These are phyloP conservation scores for Patagioenas fasciata DNA, from an alignment of 2,113 vertebrate genomes.

Conservation along the genomic window DNA sequence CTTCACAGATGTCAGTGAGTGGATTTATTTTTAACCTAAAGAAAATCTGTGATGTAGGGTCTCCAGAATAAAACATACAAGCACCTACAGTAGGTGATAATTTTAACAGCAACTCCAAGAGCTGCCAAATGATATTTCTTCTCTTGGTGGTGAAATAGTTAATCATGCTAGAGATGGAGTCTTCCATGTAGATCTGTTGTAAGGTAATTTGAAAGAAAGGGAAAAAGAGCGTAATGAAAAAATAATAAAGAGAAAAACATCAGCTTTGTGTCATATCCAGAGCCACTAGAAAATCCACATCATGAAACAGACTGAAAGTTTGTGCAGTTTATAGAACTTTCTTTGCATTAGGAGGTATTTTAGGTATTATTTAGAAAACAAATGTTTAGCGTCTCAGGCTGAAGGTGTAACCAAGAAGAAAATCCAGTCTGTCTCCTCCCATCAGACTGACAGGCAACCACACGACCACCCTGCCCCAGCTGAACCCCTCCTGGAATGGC, in stretches of 20 bases:
- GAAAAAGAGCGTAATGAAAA: neutral
- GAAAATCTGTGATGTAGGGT: neutral
- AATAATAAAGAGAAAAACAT: neutral
- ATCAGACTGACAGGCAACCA: neutral
- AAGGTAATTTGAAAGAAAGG: neutral
- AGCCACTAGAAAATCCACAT: neutral
- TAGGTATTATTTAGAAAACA: neutral
- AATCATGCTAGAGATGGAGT: neutral
- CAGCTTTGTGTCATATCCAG: neutral
- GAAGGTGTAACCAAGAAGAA: neutral
- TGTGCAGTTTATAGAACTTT: neutral
- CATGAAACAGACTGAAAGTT: neutral
- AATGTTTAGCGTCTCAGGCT: neutral
- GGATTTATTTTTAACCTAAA: neutral
- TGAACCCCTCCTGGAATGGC: neutral
- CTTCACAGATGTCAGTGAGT: neutral
- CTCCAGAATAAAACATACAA: neutral
- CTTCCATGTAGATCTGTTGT: neutral
- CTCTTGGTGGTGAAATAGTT: neutral
- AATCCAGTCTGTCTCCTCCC: neutral
- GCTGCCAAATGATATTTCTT: neutral
- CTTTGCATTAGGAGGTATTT: neutral
- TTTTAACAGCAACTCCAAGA: neutral
- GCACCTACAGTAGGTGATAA: neutral
- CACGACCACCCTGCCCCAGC: neutral